A percentile compares a stretch with the other conserved stretches of the same genome.
Evolutionary conservation across 2,888 invertebrate species (phyloP).

Genomic region (Limnephilus marmoratus): DNA sequence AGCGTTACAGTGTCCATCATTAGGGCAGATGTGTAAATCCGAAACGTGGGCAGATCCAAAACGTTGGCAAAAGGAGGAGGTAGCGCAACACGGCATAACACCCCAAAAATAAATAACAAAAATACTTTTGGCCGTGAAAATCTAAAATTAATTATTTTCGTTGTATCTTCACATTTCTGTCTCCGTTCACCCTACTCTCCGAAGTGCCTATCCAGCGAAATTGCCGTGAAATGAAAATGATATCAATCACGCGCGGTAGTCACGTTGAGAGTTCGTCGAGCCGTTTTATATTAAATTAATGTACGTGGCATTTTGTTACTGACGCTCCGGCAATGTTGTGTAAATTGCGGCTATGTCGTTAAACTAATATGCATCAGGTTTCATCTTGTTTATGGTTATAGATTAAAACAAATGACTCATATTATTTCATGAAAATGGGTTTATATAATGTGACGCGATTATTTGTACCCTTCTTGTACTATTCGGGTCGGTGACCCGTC

Average conservation of each 20-base stretch:
- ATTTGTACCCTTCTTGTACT: not conserved
- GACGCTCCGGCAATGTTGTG: not conserved
- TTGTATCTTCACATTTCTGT: not conserved
- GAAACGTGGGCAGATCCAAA: too few relatives aligned
- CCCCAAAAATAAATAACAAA: too few relatives aligned
- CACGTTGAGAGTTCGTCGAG: not conserved
- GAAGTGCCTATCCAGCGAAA: not conserved
- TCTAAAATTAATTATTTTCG: too few relatives aligned
- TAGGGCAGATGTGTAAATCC: too few relatives aligned
- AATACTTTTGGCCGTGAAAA: too few relatives aligned
- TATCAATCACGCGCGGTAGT: conserved; percentile 44
- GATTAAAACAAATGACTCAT: not conserved
- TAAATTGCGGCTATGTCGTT: not conserved
- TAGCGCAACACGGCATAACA: too few relatives aligned
- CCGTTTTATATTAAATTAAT: not conserved
- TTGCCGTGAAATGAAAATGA: conserved; percentile 22
- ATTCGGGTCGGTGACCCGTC: not conserved
- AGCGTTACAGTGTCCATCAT: too few relatives aligned
- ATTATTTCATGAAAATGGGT: not conserved
- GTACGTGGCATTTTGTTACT: not conserved
- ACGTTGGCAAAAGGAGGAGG: too few relatives aligned
- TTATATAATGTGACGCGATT: not conserved
- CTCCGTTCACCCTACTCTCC: not conserved
- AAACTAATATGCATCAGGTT: not conserved
- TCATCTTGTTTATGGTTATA: not conserved